These are phyloP conservation scores for Eudemis profundana DNA, from an alignment of 2,888 invertebrate species.

Conservation along the genomic window DNA sequence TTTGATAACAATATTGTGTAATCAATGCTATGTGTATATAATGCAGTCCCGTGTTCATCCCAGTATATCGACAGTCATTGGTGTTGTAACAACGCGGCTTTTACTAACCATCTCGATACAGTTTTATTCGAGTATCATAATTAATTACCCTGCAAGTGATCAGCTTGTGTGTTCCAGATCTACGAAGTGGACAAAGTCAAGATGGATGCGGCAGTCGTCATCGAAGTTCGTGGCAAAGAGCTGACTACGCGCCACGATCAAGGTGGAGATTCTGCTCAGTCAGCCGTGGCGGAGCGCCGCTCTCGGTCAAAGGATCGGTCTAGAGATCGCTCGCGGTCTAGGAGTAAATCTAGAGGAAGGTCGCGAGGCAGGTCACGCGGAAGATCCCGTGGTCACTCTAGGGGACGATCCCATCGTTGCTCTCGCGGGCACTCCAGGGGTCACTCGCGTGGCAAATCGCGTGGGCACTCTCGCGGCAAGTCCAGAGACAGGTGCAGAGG, in stretches of 20 bases:
- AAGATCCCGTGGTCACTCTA: constrained; percentile 22
- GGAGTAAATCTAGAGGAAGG: constrained; percentile 28
- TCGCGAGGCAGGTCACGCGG: constrained; percentile 22
- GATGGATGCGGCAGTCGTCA: constrained; percentile 25
- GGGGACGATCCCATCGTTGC: constrained; percentile 29
- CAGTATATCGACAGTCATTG: not conserved
- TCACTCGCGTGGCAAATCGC: constrained; percentile 45
- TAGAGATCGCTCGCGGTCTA: constrained; percentile 18
- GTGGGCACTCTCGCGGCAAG: constrained; percentile 42
- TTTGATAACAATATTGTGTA: constrained; percentile 43
- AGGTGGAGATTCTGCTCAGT: constrained; percentile 22
- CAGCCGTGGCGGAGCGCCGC: not conserved
- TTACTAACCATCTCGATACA: not conserved
- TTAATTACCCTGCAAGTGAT: constrained; percentile 5
- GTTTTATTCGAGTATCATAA: not conserved
- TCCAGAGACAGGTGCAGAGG: constrained; percentile 45
- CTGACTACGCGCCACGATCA: constrained; percentile 8
- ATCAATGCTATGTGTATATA: constrained; percentile 37
- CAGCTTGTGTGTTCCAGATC: constrained; percentile 27
- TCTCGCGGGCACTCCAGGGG: constrained; percentile 38
- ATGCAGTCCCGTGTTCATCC: not conserved
- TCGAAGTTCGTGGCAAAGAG: constrained; percentile 15
- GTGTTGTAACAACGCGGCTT: not conserved
- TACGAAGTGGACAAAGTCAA: not conserved
- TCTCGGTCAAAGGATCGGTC: constrained; percentile 9